Conservation (phyloP, 2,888 invertebrate species). For the Scaptomyza parva region DNA sequence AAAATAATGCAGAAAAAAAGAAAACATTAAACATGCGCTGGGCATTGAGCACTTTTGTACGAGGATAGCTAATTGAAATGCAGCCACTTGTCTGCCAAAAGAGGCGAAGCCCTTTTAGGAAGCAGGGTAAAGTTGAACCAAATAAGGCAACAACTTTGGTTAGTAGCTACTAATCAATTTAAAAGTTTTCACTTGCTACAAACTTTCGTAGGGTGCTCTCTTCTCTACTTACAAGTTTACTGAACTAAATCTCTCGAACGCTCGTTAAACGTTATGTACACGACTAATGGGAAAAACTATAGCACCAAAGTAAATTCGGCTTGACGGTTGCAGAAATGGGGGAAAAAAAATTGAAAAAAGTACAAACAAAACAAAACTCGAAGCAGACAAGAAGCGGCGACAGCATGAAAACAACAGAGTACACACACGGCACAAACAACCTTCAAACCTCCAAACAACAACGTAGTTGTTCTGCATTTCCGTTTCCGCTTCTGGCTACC, state of each 20-base stretch:
- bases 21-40: slow-evolving; percentile 27
- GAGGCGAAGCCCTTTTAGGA: slow-evolving; percentile 9
- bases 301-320: slow-evolving; percentile 53
- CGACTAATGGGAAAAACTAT: slow-evolving; percentile 70
- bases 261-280: slow-evolving; percentile 62
- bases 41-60: slow-evolving; percentile 10
- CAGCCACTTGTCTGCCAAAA: slow-evolving; percentile 49
- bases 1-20: slow-evolving; percentile 9
- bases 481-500: slow-evolving; percentile 63
- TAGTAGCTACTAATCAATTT: slow-evolving; percentile 67
- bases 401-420: slow-evolving; percentile 10
- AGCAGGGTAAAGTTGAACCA: background rate
- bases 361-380: slow-evolving; percentile 30
- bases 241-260: slow-evolving; percentile 62
- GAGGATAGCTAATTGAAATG: slow-evolving; percentile 66
- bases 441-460: slow-evolving; percentile 35
- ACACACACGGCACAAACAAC: slow-evolving; percentile 30
- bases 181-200: slow-evolving; percentile 61
- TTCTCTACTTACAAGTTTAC: slow-evolving; percentile 58
- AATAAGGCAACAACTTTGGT: slow-evolving; percentile 16
- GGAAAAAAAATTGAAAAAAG: slow-evolving; percentile 13
- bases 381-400: slow-evolving; percentile 37
- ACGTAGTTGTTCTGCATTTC: slow-evolving; percentile 74
- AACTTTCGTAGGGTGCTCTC: slow-evolving; percentile 57
- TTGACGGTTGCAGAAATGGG: background rate